Evolutionary conservation across 2,797 vertebrate species (phyloP).

Genomic region (Phataginus tetradactyla): DNA sequence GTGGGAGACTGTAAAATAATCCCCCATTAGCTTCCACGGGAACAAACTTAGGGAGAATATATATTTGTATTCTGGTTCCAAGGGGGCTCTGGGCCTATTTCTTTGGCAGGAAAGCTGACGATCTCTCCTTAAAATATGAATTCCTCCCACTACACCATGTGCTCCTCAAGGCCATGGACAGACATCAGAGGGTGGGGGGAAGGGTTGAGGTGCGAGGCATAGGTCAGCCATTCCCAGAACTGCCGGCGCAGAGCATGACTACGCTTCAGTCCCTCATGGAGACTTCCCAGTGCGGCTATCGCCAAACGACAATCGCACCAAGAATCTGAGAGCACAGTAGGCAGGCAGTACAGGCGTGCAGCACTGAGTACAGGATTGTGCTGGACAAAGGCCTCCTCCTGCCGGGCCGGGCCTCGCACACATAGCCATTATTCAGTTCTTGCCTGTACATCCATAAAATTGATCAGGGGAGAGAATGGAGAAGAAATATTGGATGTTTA

Average conservation of each 20-base stretch:
- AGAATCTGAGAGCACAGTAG: neutral
- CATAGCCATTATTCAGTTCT: neutral
- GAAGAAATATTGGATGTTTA: neutral
- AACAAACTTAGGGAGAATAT: neutral
- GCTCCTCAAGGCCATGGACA: neutral
- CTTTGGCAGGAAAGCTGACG: neutral
- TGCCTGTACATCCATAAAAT: neutral
- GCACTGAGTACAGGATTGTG: neutral
- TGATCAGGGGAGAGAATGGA: neutral
- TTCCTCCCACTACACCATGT: too few species aligned
- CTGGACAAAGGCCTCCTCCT: neutral
- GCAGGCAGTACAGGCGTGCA: neutral
- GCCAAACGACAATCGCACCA: neutral
- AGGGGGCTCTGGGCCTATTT: neutral
- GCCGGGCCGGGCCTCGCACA: accelerated
- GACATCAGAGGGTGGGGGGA: neutral
- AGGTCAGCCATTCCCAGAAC: neutral
- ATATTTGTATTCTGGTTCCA: neutral
- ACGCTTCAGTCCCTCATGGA: accelerated
- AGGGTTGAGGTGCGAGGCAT: accelerated
- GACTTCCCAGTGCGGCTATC: neutral
- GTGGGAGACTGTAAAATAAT: neutral
- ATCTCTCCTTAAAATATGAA: neutral
- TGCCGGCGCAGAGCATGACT: neutral
- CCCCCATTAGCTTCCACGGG: neutral